phyloP scores from a whole-genome alignment of 2,113 vertebrate genomes.

The human (Homo sapiens) region DNA sequence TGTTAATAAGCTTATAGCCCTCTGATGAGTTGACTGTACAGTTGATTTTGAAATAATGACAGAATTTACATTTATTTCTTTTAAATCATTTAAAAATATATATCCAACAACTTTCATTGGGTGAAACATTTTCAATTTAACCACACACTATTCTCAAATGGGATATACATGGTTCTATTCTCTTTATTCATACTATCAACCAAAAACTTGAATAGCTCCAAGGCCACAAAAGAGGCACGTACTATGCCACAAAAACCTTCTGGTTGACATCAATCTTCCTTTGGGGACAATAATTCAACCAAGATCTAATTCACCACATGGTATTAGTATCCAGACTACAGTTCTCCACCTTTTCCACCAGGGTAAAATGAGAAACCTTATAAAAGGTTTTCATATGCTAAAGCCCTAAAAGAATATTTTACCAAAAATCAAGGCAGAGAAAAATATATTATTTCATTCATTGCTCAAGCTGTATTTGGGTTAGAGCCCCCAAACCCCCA shows the following conservation, averaged over 20 bases:
- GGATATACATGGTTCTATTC: neutral
- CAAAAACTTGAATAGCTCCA: neutral
- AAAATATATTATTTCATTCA: neutral
- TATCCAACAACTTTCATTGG: neutral
- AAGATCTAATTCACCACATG: neutral
- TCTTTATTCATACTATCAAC: neutral
- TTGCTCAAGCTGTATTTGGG: neutral
- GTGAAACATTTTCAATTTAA: neutral
- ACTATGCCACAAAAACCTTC: neutral
- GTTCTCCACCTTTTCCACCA: conserved; percentile 10
- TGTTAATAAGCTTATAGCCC: neutral
- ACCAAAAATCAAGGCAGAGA: neutral
- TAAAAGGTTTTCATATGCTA: neutral
- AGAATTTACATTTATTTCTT: neutral
- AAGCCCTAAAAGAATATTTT: neutral
- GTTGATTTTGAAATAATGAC: neutral
- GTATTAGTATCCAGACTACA: neutral
- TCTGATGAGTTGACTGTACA: neutral
- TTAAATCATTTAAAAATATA: neutral
- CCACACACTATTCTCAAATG: neutral
- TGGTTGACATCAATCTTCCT: neutral
- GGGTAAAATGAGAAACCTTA: conserved; percentile 9
- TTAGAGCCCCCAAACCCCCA: neutral
- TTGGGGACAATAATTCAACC: neutral
- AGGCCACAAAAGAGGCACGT: neutral